Evolutionary conservation across 2,888 invertebrate species (phyloP).

Genomic region (Agapostemon virescens): DNA sequence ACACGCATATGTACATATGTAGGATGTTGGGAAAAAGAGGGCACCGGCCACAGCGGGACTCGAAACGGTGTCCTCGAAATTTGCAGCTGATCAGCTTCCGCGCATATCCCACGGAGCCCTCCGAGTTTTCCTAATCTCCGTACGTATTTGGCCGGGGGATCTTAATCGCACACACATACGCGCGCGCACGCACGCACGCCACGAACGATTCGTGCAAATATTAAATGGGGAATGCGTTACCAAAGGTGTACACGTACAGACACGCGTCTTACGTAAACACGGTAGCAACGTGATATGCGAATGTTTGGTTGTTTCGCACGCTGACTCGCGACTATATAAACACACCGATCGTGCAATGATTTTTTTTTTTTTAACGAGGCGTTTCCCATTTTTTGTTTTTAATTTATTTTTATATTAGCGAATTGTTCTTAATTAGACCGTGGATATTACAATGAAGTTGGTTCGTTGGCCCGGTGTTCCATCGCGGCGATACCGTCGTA

Average conservation of each 20-base stretch:
- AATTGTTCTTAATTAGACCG: constrained; percentile 1
- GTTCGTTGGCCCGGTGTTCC: background rate
- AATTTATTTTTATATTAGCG: background rate
- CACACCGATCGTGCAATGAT: constrained; percentile 43
- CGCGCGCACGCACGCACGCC: background rate
- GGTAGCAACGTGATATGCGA: background rate
- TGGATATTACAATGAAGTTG: background rate
- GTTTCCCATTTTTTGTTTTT: background rate
- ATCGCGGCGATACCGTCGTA: background rate
- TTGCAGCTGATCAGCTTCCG: no score
- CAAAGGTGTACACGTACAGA: background rate
- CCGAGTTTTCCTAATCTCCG: no score
- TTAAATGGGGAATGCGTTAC: background rate
- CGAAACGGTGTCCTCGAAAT: no score
- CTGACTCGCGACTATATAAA: constrained; percentile 17
- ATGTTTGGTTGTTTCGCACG: constrained; percentile 19
- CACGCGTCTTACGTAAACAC: constrained; percentile 18
- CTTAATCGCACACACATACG: no score
- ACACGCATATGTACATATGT: no score
- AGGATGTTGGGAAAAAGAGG: no score
- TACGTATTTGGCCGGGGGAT: constrained; percentile 26
- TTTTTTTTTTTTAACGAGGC: background rate
- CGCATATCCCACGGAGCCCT: no score
- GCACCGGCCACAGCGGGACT: no score
- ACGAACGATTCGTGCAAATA: background rate